A percentile compares a stretch with the other conserved stretches of the same genome.
These are phyloP conservation scores for Poeciliopsis turneri DNA, from an alignment of 2,797 vertebrate species.

Conservation along the genomic window DNA sequence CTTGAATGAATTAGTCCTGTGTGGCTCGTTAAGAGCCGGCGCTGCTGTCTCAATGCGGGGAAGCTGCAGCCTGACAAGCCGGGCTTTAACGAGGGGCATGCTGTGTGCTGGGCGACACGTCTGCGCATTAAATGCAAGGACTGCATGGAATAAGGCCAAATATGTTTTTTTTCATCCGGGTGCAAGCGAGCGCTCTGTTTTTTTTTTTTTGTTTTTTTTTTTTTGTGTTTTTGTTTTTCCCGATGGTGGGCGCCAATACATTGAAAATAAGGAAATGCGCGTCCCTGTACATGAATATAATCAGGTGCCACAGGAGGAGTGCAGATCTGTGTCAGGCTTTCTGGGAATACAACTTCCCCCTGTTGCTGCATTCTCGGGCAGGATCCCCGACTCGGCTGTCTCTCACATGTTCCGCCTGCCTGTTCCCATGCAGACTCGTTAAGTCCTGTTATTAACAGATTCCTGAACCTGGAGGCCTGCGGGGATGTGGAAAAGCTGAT, in stretches of 20 bases:
- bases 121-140: slow-evolving; percentile 5
- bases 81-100: slow-evolving; percentile 34
- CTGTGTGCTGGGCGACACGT: slow-evolving; percentile 25
- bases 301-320: neutral
- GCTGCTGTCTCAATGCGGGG: slow-evolving; percentile 31
- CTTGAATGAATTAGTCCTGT: slow-evolving; percentile 28
- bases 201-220: too few relatives aligned
- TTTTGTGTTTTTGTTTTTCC: neutral
- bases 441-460: slow-evolving; percentile 70
- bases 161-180: neutral
- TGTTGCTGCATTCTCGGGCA: slow-evolving; percentile 59
- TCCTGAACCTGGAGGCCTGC: slow-evolving; percentile 63
- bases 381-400: neutral
- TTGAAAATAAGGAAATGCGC: neutral
- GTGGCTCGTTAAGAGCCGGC: slow-evolving; percentile 22
- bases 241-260: neutral
- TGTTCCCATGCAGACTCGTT: slow-evolving; percentile 45
- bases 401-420: slow-evolving; percentile 11
- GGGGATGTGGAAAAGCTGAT: slow-evolving; percentile 38
- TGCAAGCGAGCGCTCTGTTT: neutral
- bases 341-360: slow-evolving; percentile 52
- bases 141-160: slow-evolving; percentile 1
- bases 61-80: slow-evolving; percentile 26
- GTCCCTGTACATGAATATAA: slow-evolving; percentile 18
- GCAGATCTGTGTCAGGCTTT: slow-evolving; percentile 43